Evolutionary conservation across 2,797 vertebrate species (phyloP).

Genomic region (Neosilurus hyrtlii): DNA sequence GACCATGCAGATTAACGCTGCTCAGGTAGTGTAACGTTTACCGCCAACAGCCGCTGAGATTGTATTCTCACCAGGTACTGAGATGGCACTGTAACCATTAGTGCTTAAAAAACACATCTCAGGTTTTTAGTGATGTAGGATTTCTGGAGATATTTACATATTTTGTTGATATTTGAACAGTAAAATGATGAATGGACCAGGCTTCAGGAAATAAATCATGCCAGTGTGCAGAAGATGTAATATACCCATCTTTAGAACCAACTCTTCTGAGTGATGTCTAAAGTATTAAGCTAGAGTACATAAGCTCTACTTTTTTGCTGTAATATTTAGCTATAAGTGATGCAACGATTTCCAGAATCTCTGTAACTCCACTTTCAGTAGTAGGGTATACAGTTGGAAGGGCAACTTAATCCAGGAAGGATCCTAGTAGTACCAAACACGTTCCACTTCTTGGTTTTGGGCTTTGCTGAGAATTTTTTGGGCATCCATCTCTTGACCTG

Average conservation of each 20-base stretch:
- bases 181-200: slow-evolving; percentile 4
- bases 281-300: not conserved
- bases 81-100: not conserved
- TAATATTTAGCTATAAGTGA: not conserved
- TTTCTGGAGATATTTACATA: not conserved
- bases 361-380: not conserved
- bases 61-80: not conserved
- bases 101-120: not conserved
- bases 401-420: no score
- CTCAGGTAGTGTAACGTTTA: not conserved
- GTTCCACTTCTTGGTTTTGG: no score
- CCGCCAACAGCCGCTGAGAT: not conserved
- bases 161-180: not conserved
- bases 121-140: not conserved
- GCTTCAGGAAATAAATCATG: slow-evolving; percentile 14
- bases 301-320: not conserved
- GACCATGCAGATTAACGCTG: not conserved
- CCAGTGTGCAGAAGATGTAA: not conserved
- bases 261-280: not conserved
- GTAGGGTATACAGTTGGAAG: not conserved
- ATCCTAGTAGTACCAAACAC: no score
- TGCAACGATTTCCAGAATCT: not conserved
- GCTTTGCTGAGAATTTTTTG: no score
- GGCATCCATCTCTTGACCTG: no score
- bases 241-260: not conserved